Evolutionary conservation across 2,113 vertebrate species (phyloP).

Genomic region (Agelaius phoeniceus): DNA sequence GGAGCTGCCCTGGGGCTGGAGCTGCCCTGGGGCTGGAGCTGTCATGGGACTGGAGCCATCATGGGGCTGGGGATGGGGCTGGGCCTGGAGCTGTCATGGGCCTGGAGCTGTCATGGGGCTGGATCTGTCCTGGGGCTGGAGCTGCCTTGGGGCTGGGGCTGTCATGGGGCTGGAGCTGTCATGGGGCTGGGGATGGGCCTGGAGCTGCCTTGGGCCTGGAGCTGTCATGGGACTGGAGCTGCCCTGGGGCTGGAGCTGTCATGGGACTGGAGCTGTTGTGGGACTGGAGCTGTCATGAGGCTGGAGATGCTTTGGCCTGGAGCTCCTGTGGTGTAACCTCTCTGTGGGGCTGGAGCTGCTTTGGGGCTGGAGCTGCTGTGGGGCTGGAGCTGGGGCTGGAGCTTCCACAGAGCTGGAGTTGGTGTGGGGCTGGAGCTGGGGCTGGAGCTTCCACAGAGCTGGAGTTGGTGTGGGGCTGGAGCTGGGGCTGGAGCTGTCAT

Average conservation of each 20-base stretch:
- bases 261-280: too few species aligned
- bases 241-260: background rate
- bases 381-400: background rate
- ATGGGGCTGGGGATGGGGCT: background rate
- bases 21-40: background rate
- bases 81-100: too few species aligned
- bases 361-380: background rate
- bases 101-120: too few species aligned
- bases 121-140: too few species aligned
- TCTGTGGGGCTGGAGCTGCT: too few species aligned
- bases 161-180: rapidly evolving
- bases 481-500: rapidly evolving
- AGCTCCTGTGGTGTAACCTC: too few species aligned
- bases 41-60: background rate
- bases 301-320: too few species aligned
- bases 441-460: background rate
- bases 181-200: too few species aligned
- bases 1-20: too few species aligned
- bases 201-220: background rate
- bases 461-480: rapidly evolving
- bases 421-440: rapidly evolving
- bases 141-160: background rate
- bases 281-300: too few species aligned
- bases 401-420: background rate
- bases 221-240: rapidly evolving